These are phyloP conservation scores for Sarcophaga caerulescens DNA, from an alignment of 2,888 invertebrate species.

Conservation along the genomic window DNA sequence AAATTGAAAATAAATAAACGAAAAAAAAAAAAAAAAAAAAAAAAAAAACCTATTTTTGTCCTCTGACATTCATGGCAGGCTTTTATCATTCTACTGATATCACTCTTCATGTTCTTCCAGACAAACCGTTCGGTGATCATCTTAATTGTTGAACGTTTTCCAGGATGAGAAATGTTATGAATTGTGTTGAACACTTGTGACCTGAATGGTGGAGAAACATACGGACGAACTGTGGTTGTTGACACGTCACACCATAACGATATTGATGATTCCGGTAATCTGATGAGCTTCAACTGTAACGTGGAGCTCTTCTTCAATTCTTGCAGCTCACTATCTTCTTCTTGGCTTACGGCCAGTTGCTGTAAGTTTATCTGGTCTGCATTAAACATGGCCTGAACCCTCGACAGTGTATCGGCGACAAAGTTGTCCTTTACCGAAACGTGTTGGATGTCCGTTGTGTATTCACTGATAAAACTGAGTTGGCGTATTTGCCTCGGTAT, in stretches of 20 bases:
- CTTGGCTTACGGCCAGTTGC: background rate
- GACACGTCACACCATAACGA: constrained; percentile 62
- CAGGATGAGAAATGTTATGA: constrained; percentile 25
- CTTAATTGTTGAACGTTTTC: constrained; percentile 10
- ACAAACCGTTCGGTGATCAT: constrained; percentile 42
- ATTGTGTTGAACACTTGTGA: constrained; percentile 1
- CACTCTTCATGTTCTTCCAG: too few species aligned
- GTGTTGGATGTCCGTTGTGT: constrained; percentile 23
- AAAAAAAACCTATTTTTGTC: too few species aligned
- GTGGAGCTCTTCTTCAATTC: background rate
- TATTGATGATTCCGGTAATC: constrained; percentile 26
- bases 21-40: too few species aligned
- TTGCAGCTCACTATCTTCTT: background rate
- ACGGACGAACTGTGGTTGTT: constrained; percentile 34
- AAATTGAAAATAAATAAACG: too few species aligned
- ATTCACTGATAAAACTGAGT: constrained; percentile 17
- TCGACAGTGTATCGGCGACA: constrained; percentile 4
- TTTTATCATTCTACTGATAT: too few species aligned
- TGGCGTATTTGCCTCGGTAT: constrained; percentile 14
- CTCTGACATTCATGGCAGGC: too few species aligned
- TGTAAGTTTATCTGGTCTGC: background rate
- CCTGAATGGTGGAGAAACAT: background rate
- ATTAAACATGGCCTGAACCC: background rate
- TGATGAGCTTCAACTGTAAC: constrained; percentile 43
- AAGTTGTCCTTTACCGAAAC: constrained; percentile 7